Evolutionary conservation across 2,113 vertebrate genomes (phyloP), one percentile per base, ranked within the genome.

Genomic region (Hippocampus barbouri): DNA sequence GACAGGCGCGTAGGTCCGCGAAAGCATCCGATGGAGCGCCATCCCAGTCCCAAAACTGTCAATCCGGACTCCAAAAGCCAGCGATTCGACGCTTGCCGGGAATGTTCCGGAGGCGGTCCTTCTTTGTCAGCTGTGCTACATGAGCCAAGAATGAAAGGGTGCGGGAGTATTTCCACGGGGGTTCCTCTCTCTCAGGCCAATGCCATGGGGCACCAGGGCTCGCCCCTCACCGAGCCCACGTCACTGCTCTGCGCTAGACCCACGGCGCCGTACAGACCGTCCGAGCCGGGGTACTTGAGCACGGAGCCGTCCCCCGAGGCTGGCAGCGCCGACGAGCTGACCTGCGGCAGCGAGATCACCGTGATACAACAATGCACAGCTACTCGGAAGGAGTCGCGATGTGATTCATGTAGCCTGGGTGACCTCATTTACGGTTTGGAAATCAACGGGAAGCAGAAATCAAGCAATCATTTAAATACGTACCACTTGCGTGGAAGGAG

Each of bases 201-300:
- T 75, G 96, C 95, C 90, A 98, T 92, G 41, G 95, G 94, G 77
- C 97, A 98, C 96, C 97, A 98, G 65, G 94, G 91, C 89, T 98
- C 97, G 75, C 94, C 95, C 83, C 97, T 90, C 78, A 97, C 95
- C 0, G 95, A 94, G 3, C 95, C 92, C 84, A 96, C 95, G 79
- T 99, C 97, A 0, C 94, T 90, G 0, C 93, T 84, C 45, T 96
- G 95, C 85, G 92, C 93, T 89, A 98, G 83, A 77, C 93, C 94
- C 88, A 98, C 94, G 41, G 94, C 94, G 8, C 93, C 91, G 89
- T 96, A 98, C 74, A 98, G 89, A 83, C 93, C 88, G 0, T 98
- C 95, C 91, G 96, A 96, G 85, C 94, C 94, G n/a, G 94, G 90
- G 87, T 96, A 98, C 78, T 97, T 98, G 80, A 95, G 93, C 72